A percentile compares a stretch with the other conserved stretches of the same genome.
Conservation (phyloP, 2,797 vertebrate species). For the Hydrophis major region DNA sequence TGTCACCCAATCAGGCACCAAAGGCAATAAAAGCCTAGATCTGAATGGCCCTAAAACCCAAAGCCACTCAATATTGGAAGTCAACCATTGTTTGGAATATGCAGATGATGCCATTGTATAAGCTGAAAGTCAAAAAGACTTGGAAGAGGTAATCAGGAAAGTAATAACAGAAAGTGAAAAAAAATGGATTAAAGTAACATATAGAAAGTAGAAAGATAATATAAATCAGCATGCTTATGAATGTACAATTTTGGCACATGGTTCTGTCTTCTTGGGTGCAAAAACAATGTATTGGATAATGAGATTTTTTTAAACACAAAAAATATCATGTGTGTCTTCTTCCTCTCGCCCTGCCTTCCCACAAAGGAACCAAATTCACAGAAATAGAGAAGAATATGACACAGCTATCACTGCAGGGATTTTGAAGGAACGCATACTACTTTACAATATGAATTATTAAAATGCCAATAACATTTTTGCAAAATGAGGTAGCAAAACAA, state of each 20-base stretch:
- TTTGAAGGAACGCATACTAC: not conserved
- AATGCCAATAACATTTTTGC: not conserved
- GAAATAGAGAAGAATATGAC: not conserved
- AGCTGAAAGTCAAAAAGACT: not conserved
- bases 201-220: not conserved
- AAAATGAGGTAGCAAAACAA: not conserved
- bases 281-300: not conserved
- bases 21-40: not conserved
- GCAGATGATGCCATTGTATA: not conserved
- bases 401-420: not conserved
- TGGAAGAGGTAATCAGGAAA: not conserved
- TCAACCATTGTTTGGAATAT: not conserved
- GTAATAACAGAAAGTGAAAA: not conserved
- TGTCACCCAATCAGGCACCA: not conserved
- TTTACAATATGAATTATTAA: not conserved
- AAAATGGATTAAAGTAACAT: not conserved
- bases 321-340: not conserved
- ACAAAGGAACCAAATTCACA: not conserved
- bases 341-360: not conserved
- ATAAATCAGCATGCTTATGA: not conserved
- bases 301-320: not conserved
- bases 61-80: not conserved
- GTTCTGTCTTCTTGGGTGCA: not conserved
- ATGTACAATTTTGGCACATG: not conserved
- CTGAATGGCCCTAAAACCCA: not conserved